phyloP scores from a whole-genome alignment of 2,113 vertebrate species.

The Podocnemis expansa region DNA sequence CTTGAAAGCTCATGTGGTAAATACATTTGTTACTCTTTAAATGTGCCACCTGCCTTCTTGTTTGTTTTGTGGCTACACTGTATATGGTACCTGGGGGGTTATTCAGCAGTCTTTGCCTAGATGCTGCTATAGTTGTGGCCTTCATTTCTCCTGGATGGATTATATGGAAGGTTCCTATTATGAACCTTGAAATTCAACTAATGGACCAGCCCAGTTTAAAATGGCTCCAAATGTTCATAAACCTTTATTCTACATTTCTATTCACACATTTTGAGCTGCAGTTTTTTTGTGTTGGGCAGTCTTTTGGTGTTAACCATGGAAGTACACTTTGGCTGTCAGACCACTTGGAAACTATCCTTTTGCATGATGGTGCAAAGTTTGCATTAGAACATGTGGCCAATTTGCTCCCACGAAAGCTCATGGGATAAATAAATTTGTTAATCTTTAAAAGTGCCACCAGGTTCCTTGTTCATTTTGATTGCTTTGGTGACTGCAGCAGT shows the following conservation, averaged over 20 bases:
- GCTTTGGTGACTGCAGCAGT: neutral
- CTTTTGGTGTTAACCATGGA: neutral
- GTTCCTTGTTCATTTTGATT: too few relatives aligned
- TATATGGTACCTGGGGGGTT: neutral
- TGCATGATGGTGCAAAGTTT: fast-evolving
- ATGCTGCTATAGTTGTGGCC: neutral
- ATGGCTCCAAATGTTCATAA: neutral
- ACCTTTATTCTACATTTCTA: neutral
- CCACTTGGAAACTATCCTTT: neutral
- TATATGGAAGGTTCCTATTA: neutral
- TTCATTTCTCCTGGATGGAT: neutral
- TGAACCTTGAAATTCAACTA: neutral
- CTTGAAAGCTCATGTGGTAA: too few relatives aligned
- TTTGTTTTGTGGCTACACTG: neutral
- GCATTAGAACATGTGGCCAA: neutral
- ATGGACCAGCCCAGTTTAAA: neutral
- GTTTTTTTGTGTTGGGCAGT: neutral
- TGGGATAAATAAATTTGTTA: too few relatives aligned
- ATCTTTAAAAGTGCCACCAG: too few relatives aligned
- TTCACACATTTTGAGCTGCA: neutral
- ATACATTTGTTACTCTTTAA: too few relatives aligned
- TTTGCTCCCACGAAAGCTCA: too few relatives aligned
- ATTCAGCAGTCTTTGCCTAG: neutral
- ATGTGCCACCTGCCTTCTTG: too few relatives aligned
- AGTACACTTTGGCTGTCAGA: neutral